Evolutionary conservation across 2,113 vertebrate genomes (phyloP), one percentile per base, ranked within the genome.

Genomic region (Periophthalmus modestus): DNA sequence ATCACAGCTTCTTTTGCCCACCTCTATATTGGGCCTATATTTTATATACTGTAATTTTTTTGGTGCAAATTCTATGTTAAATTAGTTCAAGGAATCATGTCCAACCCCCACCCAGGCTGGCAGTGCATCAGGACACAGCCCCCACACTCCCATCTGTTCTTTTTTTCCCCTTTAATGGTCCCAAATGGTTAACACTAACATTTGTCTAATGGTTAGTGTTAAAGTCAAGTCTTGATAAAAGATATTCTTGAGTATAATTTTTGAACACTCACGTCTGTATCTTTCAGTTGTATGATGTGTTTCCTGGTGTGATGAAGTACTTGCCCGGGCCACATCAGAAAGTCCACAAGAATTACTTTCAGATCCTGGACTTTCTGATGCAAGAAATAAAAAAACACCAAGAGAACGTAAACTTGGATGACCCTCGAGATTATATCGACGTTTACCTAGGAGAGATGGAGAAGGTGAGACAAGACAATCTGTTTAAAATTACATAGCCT

Each of bases 261-360:
- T 58, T 13, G 21, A 28, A 59, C 12, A 28, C 13, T 23, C 28
- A 18, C 24, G 15, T 7, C 2, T 68, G 11, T 46, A n/a, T 19
- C 16, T 0, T 69, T 65, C 72, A 97, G 96, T 72, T 96, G 14
- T 94, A 93, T 46, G 89, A 90, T 43, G 0, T 16, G 11, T 94
- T 94, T 61, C 96, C 96, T 0, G 19, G 78, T 1, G 23, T 97
- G 79, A 47, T 96, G 61, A 90, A 87, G 3, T 71, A 85, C 66
- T 0, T 97, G 3, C 96, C 96, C n/a, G 96, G 96, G 66, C 48
- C 93, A 9, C 96, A 97, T 71, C 91, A 93, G 43, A 93, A 77
- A 2, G 2, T 96, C 52, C 76, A 87, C 15, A 70, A 50, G 46
- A 91, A 93, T 70, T 93, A 90, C 71, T 13, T 0, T 0, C 1